A percentile compares a stretch with the other conserved stretches of the same genome.
Conservation (phyloP, 1,140 invertebrate genomes). For the Belonocnema kinseyi region DNA sequence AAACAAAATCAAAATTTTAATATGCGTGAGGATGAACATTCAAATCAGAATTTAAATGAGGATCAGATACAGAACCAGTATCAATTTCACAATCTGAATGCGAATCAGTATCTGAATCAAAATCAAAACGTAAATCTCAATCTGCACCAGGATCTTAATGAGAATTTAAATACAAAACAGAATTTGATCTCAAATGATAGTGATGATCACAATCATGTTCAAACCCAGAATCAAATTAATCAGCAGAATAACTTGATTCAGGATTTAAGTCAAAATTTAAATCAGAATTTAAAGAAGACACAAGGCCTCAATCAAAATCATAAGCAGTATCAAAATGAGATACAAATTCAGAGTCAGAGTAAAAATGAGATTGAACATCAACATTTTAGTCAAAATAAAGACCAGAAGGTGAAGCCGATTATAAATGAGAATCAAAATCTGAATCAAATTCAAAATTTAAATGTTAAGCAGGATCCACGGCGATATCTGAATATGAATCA, state of each 20-base stretch:
- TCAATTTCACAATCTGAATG: conserved; percentile 55
- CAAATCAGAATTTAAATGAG: conserved; percentile 64
- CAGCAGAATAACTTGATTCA: conserved; percentile 65
- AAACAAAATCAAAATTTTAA: too few relatives aligned
- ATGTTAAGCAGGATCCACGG: conserved; percentile 65
- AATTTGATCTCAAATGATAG: conserved; percentile 65
- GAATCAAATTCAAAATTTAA: conserved; percentile 73
- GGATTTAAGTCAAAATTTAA: conserved; percentile 60
- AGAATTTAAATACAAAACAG: background rate
- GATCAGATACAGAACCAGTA: conserved; percentile 64
- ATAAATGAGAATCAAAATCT: conserved; percentile 24
- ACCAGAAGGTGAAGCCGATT: too few relatives aligned
- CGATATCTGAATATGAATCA: conserved; percentile 50
- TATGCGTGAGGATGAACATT: conserved; percentile 47
- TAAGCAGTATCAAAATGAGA: conserved; percentile 59
- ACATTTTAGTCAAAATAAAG: too few relatives aligned
- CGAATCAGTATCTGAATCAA: conserved; percentile 65
- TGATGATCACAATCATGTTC: conserved; percentile 62
- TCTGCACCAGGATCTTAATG: conserved; percentile 62
- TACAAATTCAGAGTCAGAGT: conserved; percentile 54
- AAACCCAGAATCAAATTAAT: too few relatives aligned
- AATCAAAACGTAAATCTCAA: conserved; percentile 70
- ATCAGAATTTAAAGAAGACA: conserved; percentile 59
- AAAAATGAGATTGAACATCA: too few relatives aligned
- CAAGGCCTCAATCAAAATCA: conserved; percentile 64